Base-by-base conservation (phyloP, 2,888 invertebrate genomes). In the Phorcus lineatus region DNA sequence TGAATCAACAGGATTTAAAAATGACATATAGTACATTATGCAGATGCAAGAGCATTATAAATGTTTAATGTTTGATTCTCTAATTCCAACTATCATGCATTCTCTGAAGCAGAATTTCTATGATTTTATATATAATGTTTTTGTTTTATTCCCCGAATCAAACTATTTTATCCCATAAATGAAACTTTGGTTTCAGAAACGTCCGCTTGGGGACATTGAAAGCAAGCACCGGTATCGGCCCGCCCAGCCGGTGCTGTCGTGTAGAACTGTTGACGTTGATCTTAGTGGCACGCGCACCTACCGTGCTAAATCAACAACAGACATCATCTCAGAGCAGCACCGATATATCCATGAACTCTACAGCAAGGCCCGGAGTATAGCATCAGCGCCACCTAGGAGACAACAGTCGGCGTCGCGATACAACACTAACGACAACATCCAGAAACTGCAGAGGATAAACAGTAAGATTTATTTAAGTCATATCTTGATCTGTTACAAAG, bases 301-400 rank as follows among this genome's bases (percentile, higher is more conserved):
- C 86, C 79, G 91, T 47, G 89, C 91, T 1, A 89, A 87, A 81
- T 90, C 90, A 4, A 87, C 89, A 0, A 84, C 86, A 6, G 90
- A 91, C 74, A 91, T 91, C 76, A 87, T 91, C 28, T 87, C 84
- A 31, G 91, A 91, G 81, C 91, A 91, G 67, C 91, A 91, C 79
- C 85, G 85, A 47, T 82, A 90, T 3, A 88, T 91, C 52, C 90
- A 90, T 80, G 84, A 83, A 17, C 85, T 90, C 11, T 90, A 89
- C 79, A 84, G 81, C 13, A 88, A 86, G 31, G 28, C 76, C 13
- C 76, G 76, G 28, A 76, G 55, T 31, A 76, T 76, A 9, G 53
- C 55, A 0, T 76, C 76, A 76, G 76, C 76, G 17, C 76, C 76
- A 24, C 31, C 76, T 55, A 54, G 54, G 36, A 16, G 74, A 74